Evolutionary conservation across 2,113 vertebrate species (phyloP), one percentile per base, ranked within the genome.

Genomic region (Ailuropoda melanoleuca): DNA sequence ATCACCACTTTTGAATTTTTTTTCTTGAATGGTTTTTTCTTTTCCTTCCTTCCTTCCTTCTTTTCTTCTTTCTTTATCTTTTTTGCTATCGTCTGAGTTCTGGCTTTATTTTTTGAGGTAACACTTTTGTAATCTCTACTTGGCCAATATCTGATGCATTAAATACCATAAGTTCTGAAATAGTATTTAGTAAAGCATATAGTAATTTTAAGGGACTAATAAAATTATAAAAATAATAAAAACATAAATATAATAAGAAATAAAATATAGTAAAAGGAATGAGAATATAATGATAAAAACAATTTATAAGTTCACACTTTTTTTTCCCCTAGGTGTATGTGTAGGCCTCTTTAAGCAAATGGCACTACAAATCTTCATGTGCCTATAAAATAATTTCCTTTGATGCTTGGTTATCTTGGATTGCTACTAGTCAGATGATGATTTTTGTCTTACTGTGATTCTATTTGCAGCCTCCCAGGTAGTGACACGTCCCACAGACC

Each of bases 381-480:
- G 8, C 56, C 58, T 62, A 12, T 77, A 66, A 70, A 78, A 68
- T 75, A 55, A 62, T 86, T 74, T 70, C 10, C 64, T 56, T 68
- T 68, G 58, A 34, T 77, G 75, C 34, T 53, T 50, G 37, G 26
- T 91, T 70, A 24, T 55, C 34, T 78, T 43, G 26, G 55, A 50
- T 74, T 66, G 17, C 70, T 64, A 15, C n/a, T 24, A 74, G 39
- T 64, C 29, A 81, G 55, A 80, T 43, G 3, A 12, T 93, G 74
- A 97, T 75, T 77, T 88, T 81, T 85, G 8, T 89, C 55, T 96
- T 75, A 6, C 55, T 87, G 58, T 82, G 18, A 46, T 56, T 95
- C 72, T 62, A 43, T 92, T 97, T 74, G 34, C 64, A 97, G 93
- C 60, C 34, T 46, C 72, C 19, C 66, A 80, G 88, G 37, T 31